These are phyloP conservation scores for Sorex araneus DNA, from an alignment of 2,113 vertebrate species.

Conservation along the genomic window DNA sequence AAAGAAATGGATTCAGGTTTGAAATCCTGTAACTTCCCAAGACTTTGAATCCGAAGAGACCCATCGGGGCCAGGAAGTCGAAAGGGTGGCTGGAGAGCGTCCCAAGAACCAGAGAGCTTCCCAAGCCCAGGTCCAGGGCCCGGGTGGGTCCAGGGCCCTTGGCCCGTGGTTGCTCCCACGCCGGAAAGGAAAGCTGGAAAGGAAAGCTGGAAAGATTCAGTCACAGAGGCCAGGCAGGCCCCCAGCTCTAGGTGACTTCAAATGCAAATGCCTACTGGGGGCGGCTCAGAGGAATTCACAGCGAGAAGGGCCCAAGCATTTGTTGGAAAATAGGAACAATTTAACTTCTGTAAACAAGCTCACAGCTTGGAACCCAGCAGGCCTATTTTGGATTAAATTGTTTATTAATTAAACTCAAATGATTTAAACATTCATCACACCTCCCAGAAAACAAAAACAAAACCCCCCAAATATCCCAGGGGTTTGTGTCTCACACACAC, in stretches of 20 bases:
- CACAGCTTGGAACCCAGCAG: conserved; percentile 59
- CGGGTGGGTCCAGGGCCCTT: too few relatives aligned
- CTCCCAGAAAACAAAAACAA: conserved; percentile 60
- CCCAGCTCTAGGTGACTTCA: conserved; percentile 46
- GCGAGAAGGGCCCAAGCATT: not conserved
- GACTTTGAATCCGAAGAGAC: too few relatives aligned
- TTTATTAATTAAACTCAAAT: conserved; percentile 74
- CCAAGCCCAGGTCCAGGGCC: too few relatives aligned
- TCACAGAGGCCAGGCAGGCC: not conserved
- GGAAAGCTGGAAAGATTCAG: not conserved
- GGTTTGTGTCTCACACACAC: not conserved
- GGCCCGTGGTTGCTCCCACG: too few relatives aligned
- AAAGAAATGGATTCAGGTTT: too few relatives aligned
- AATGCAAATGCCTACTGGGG: conserved; percentile 28
- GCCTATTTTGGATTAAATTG: conserved; percentile 42
- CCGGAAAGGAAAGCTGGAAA: too few relatives aligned
- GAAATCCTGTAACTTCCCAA: too few relatives aligned
- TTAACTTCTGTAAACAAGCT: conserved; percentile 65
- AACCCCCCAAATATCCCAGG: not conserved
- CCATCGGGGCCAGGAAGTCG: too few relatives aligned
- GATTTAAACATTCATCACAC: conserved; percentile 65
- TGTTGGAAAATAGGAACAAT: conserved; percentile 54
- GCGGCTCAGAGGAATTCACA: not conserved
- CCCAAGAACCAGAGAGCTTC: too few relatives aligned
- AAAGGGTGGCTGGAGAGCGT: too few relatives aligned